Base-by-base conservation (phyloP, 2,888 invertebrate genomes). In the Pristionchus maxplancki region DNA sequence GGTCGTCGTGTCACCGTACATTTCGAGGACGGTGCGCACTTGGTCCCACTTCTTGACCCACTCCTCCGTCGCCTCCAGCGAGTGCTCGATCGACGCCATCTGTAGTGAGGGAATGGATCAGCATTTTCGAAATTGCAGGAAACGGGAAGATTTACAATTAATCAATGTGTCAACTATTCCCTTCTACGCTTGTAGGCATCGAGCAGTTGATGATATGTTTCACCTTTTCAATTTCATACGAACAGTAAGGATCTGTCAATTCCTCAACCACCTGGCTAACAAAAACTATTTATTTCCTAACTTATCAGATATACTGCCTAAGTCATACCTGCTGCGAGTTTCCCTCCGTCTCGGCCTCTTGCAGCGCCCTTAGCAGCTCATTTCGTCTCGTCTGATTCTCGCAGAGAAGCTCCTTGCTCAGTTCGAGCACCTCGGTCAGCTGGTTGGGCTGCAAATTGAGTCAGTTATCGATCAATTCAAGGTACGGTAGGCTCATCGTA, bases 21-120 rank as follows among this genome's bases (percentile, higher is more conserved):
- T 99, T 96, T 99, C 99, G n/a, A 99, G 96, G 71, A 99, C 99
- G 94, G 97, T 97, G 95, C 99, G 98, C 37, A 99, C 96, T 95
- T 99, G 99, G 94, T 98, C 98, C 91, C 99, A 95, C 95, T 99
- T 99, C 88, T 93, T 93, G 88, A 93, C 91, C 31, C 89, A 89
- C 62, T 94, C 94, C 95, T 98, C 98, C 58, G 98, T 97, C 95
- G 98, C 74, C 83, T 93, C 93, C 89, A 93, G 85, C 20, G 89
- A 84, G 28, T 92, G 92, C 74, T 93, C 92, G 34, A 92, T 48
- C 82, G 88, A 40, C 20, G 86, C 87, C 67, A 71, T 50, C 86
- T 87, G 50, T 6, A 71, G 8, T 40, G 40, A 3, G 8, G 24
- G 13, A 31, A 31, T 9, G 28, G 28, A 64, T 34, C 2, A 13